Conservation (phyloP, 2,113 vertebrate species). For the Notiomystis cincta region DNA sequence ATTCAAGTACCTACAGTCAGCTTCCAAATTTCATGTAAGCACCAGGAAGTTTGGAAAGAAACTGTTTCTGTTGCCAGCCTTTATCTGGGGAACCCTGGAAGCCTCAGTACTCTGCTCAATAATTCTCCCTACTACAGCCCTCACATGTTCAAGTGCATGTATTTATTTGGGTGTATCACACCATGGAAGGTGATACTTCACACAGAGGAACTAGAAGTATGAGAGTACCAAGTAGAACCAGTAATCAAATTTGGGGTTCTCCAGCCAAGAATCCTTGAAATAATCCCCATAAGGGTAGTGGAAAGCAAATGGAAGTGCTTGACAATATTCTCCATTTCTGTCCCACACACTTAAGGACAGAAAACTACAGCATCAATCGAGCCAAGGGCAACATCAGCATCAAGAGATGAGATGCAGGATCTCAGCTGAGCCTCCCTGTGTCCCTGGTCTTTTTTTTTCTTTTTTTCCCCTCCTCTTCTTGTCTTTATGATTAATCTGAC, state of each 20-base stretch:
- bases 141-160: neutral
- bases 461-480: rapidly evolving
- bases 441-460: neutral
- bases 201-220: neutral
- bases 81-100: neutral
- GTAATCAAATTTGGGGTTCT: neutral
- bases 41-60: neutral
- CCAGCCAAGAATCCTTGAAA: neutral
- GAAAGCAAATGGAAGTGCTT: neutral
- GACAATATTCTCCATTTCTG: neutral
- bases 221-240: neutral
- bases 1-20: neutral
- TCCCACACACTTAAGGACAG: neutral
- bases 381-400: neutral
- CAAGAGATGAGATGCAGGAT: neutral
- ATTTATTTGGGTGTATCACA: neutral
- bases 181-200: neutral
- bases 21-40: neutral
- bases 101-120: neutral
- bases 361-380: neutral
- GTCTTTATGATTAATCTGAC: neutral
- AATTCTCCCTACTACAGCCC: rapidly evolving
- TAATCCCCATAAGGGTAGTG: neutral
- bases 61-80: neutral
- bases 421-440: neutral